Percentiles rank a stretch among this genome's conserved stretches.
Conservation (phyloP, 2,888 invertebrate genomes). For the Drosophila percnosoma region DNA sequence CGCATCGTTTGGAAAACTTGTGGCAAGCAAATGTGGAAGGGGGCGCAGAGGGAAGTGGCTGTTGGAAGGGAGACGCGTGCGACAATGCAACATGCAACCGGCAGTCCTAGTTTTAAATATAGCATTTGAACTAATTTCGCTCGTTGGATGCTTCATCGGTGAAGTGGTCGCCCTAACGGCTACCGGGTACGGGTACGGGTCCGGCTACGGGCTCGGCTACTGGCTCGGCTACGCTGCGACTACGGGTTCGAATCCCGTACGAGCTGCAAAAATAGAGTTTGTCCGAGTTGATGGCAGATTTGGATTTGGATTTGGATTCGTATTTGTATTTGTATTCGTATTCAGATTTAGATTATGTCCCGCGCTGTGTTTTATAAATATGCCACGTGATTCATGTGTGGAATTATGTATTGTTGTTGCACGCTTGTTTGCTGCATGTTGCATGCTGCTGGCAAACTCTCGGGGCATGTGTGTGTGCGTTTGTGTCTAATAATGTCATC, state of each 20-base stretch:
- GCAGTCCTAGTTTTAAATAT: conserved; percentile 78
- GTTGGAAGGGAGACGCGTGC: conserved; percentile 25
- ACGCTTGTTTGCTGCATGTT: conserved; percentile 35
- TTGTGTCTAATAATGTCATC: conserved; percentile 40
- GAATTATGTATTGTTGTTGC: conserved; percentile 50
- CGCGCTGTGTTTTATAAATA: conserved; percentile 70
- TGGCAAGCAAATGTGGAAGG: conserved; percentile 10
- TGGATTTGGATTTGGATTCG: conserved; percentile 15
- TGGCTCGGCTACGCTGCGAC: conserved; percentile 12
- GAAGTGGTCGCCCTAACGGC: conserved; percentile 51
- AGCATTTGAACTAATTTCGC: conserved; percentile 83
- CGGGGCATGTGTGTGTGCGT: neutral
- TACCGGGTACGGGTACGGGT: conserved; percentile 25
- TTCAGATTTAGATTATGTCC: conserved; percentile 25
- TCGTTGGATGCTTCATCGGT: conserved; percentile 61
- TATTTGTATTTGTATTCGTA: conserved; percentile 24
- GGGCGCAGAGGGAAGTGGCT: neutral
- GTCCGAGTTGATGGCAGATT: conserved; percentile 33
- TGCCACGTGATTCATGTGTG: conserved; percentile 68
- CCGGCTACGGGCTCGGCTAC: conserved; percentile 13
- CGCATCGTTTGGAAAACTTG: conserved; percentile 63
- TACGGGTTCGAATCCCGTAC: conserved; percentile 40
- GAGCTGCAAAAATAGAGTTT: conserved; percentile 76
- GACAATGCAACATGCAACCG: conserved; percentile 67
- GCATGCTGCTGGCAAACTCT: conserved; percentile 35